These are phyloP conservation scores for Cheumatopsyche charites DNA, from an alignment of 1,140 invertebrate species.

Conservation along the genomic window DNA sequence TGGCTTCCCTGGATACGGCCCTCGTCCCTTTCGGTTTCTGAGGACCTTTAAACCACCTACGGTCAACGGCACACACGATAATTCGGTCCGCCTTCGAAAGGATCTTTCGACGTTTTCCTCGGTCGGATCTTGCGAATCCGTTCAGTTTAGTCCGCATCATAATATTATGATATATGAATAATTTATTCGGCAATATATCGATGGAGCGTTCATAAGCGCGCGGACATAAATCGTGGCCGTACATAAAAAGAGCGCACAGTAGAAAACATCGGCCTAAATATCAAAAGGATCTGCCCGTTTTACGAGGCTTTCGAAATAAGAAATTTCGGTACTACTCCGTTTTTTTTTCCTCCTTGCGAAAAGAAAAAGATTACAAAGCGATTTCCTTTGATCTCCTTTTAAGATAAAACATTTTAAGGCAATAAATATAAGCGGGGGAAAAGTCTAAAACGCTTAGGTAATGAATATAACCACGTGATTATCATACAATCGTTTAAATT, in stretches of 20 bases:
- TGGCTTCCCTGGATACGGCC: constrained; percentile 7
- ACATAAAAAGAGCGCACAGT: neutral
- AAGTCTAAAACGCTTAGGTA: neutral
- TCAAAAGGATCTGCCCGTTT: constrained; percentile 16
- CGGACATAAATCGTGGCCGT: neutral
- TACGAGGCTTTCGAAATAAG: constrained; percentile 22
- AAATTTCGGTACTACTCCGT: constrained; percentile 20
- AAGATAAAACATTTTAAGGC: constrained; percentile 10
- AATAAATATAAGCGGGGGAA: constrained; percentile 4
- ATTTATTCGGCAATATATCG: neutral
- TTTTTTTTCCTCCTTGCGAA: constrained; percentile 1
- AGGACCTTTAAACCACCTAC: constrained; percentile 18
- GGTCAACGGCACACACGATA: constrained; percentile 8
- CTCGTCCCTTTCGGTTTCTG: constrained; percentile 15
- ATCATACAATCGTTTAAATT: neutral
- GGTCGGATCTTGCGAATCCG: neutral
- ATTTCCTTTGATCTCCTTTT: constrained; percentile 21
- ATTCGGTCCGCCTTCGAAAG: neutral
- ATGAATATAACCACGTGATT: constrained; percentile 17
- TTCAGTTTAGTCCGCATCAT: neutral
- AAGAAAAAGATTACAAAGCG: constrained; percentile 26
- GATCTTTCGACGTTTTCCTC: neutral
- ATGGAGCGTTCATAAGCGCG: neutral
- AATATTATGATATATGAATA: neutral
- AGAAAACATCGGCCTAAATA: constrained; percentile 2